Evolutionary conservation across 2,888 invertebrate species (phyloP), one percentile per base, ranked within the genome.

Genomic region (Sinelater perroti): DNA sequence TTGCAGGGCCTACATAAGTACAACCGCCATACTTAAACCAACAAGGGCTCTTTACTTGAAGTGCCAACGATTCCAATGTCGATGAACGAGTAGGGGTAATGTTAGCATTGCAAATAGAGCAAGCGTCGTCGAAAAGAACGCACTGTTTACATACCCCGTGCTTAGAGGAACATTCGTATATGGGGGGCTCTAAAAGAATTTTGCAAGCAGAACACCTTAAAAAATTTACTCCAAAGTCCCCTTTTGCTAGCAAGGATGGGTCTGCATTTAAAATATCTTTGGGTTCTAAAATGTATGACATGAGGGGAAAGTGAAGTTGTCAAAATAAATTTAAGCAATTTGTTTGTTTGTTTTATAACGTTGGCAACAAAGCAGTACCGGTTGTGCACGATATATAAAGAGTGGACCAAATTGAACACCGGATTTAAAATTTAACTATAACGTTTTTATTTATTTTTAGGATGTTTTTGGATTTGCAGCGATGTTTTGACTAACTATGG

Each of bases 21-120:
- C 44, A 52, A 16, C 44, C 40, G 7, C 40, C 31, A 33, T 31
- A 31, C 33, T n/a, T 10, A 21, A 52, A 52, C 24, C 20, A 20
- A 16, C 33, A 42, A 28, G 42, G 33, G 17, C 21, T 42, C 8
- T n/a, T 18, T 8, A 28, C 17, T 11, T 18, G 5, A 3, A 13
- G 11, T 1, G 14, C 26, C 13, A 49, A 16, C 1, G 4, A 1
- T 26, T 49, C 49, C 10, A 49, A 17, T 2, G 49, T 36, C 7
- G 10, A 1, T 2, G 35, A 36, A 10, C 36, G 18, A 5, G 13
- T 1, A 7, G 11, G 13, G 24, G 10, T n/a, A 10, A 36, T 10
- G 16, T 13, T 10, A 1, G 8, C 10, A 16, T 31, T 14, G 17
- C 49, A 49, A n/a, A 31, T 3, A 3, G 14, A 13, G n/a, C 49